Evolutionary conservation across 1,140 invertebrate genomes (phyloP), one percentile per base, ranked within the genome.

Genomic region (Drosophila leontia): DNA sequence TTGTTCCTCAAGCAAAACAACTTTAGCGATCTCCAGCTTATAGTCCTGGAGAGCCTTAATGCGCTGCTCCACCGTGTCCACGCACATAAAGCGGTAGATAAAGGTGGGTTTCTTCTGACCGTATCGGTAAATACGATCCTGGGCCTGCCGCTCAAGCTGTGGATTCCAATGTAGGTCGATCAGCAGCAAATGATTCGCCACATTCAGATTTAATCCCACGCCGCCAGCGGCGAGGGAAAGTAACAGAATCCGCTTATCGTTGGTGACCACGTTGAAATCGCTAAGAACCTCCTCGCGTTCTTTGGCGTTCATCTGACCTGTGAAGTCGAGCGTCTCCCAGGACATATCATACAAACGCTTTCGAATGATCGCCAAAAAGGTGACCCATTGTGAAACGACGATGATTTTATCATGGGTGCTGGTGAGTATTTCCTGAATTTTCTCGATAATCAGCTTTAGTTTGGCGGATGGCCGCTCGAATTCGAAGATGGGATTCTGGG

Each of bases 61-160:
- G 44, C 95, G 94, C 79, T 97, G 95, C 92, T 98, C 98, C 47
- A 98, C 96, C 0, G 97, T 98, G 34, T 97, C 95, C 51, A 94
- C 92, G 60, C 96, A 96, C 72, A 98, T 94, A 92, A 98, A 97
- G 83, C 97, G 97, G 29, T 84, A 84, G 1, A 86, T 86, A 34
- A 61, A 57, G 9, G 82, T 58, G 2, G 67, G 51, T 23, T 85
- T 85, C 1, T 42, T 41, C 15, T 84, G 82, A 7, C 82, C 82
- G 47, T 85, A 85, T 26, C 82, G 82, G 56, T 85, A 84, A 11
- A 84, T 86, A 1, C 82, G 81, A 53, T 84, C 82, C 67, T 84
- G 82, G 3, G 82, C 82, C 44, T 84, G 82, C 3, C 60, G 62
- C 48, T 86, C 59, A 9, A 84, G 26, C 32, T 84, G 81, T 6